phyloP scores from a whole-genome alignment of 2,888 invertebrate genomes.

The Plutella xylostella region DNA sequence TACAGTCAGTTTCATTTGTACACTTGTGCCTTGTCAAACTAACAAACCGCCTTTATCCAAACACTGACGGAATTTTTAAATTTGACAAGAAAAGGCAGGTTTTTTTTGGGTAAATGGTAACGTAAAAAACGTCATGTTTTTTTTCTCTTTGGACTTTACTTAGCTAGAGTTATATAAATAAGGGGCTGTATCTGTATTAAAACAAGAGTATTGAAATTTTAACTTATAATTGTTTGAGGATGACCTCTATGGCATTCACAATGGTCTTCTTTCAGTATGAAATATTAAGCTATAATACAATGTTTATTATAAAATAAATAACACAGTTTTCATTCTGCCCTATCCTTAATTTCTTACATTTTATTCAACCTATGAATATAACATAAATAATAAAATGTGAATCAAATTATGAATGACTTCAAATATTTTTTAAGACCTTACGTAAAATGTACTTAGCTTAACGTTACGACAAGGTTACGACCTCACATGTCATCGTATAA shows the following conservation, averaged over 20 bases:
- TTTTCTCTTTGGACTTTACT: no score
- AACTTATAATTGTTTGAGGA: constrained; percentile 51
- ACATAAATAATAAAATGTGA: background rate
- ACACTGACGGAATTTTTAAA: no score
- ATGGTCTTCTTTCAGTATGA: constrained; percentile 25
- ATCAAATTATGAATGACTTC: background rate
- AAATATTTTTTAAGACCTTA: background rate
- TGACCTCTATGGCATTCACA: constrained; percentile 54
- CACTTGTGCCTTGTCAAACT: no score
- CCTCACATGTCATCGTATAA: background rate
- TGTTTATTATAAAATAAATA: constrained; percentile 31
- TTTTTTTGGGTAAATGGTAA: no score
- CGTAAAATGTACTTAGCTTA: background rate
- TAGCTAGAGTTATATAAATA: no score
- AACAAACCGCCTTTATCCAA: no score
- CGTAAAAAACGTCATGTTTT: no score
- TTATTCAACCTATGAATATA: background rate
- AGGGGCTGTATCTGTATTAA: no score
- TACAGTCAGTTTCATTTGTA: no score
- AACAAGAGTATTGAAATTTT: no score
- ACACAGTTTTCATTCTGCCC: constrained; percentile 27
- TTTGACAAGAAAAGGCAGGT: no score
- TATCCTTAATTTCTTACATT: constrained; percentile 3
- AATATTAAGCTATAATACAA: constrained; percentile 18
- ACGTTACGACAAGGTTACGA: background rate